A percentile compares a stretch with the other conserved stretches of the same genome.
Evolutionary conservation across 1,140 invertebrate species (phyloP).

Genomic region (Centruroides vittatus): DNA sequence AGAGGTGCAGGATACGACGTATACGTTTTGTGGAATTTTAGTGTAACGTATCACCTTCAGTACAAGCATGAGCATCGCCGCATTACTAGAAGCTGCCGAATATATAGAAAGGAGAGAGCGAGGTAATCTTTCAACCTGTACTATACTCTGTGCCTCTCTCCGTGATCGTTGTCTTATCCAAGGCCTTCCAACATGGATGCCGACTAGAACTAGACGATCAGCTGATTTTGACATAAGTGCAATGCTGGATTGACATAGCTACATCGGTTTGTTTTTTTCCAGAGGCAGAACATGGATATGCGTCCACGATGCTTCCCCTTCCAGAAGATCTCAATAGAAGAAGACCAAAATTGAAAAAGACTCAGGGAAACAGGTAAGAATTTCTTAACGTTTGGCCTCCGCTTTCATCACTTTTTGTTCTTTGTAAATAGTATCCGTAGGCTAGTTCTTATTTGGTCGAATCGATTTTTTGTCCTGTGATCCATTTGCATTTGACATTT

Average conservation of each 20-base stretch:
- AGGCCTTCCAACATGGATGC: slow-evolving; percentile 18
- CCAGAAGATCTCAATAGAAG: slow-evolving; percentile 42
- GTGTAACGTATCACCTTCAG: no score
- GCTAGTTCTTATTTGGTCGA: no score
- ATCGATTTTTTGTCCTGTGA: no score
- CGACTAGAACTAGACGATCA: slow-evolving; percentile 30
- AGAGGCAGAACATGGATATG: slow-evolving; percentile 85
- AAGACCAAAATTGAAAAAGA: slow-evolving; percentile 66
- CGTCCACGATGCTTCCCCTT: slow-evolving; percentile 56
- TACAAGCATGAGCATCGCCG: slow-evolving; percentile 56
- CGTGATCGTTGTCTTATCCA: no score
- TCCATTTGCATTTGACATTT: no score
- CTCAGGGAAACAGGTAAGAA: slow-evolving; percentile 68
- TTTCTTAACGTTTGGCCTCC: no score
- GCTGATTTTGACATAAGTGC: slow-evolving; percentile 36
- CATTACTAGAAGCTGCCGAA: slow-evolving; percentile 69
- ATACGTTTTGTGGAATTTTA: no score
- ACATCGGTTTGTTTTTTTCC: slow-evolving; percentile 17
- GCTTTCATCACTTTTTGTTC: no score
- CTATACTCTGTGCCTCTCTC: neutral
- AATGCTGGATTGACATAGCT: no score
- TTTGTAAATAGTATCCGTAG: no score
- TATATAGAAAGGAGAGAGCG: slow-evolving; percentile 46
- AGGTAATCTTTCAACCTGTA: slow-evolving; percentile 27
- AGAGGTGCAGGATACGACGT: no score